Conservation (phyloP, 2,888 invertebrate genomes). For the Cheilosia vernalis region DNA sequence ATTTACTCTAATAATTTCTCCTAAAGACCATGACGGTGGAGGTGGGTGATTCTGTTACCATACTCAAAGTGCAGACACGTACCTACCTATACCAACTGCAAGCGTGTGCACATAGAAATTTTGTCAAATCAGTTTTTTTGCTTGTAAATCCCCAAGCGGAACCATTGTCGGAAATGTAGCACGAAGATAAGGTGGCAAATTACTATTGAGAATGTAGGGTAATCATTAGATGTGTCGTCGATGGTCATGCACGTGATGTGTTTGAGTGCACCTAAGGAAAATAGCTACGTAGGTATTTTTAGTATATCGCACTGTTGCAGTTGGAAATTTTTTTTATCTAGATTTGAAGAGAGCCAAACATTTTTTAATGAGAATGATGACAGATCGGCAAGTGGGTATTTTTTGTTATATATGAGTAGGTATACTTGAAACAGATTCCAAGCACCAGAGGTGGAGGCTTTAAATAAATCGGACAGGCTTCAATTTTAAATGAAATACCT, state of each 20-base stretch:
- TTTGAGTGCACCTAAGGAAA: conserved; percentile 17
- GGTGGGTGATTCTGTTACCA: conserved; percentile 36
- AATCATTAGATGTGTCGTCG: conserved; percentile 5
- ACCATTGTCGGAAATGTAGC: conserved; percentile 46
- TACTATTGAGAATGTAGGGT: not conserved
- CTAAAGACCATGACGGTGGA: conserved; percentile 65
- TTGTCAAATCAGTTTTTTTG: conserved; percentile 41
- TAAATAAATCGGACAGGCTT: too few relatives aligned
- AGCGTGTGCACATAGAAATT: conserved; percentile 34
- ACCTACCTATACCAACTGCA: not conserved
- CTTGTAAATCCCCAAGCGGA: conserved; percentile 48
- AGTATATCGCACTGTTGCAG: conserved; percentile 18
- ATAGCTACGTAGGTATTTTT: too few relatives aligned
- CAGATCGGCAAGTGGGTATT: conserved; percentile 26
- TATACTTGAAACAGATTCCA: too few relatives aligned
- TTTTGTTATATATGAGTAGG: too few relatives aligned
- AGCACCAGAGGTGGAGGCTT: too few relatives aligned
- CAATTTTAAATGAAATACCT: too few relatives aligned
- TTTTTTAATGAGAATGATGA: conserved; percentile 29
- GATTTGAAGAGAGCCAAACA: not conserved
- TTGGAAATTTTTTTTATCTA: conserved; percentile 18
- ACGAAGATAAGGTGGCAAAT: conserved; percentile 40
- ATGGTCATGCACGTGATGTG: conserved; percentile 10
- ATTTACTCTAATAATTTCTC: conserved; percentile 62
- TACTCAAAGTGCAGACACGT: conserved; percentile 13